Evolutionary conservation across 2,113 vertebrate genomes (phyloP), one percentile per base, ranked within the genome.

Genomic region (Lepus timidus): DNA sequence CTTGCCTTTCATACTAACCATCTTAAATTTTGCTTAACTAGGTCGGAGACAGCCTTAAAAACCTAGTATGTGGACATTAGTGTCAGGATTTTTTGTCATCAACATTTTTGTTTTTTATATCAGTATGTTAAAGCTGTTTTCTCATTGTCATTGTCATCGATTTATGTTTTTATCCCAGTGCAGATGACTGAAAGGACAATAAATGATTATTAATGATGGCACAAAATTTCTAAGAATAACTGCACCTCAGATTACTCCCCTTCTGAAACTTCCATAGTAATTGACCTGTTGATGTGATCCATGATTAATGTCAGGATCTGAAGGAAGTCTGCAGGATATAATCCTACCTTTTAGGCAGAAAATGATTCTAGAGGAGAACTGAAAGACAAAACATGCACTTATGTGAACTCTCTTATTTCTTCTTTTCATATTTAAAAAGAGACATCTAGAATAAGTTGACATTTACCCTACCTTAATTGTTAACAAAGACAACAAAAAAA

Each of bases 141-240:
- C 11, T 14, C 33, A 80, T 2, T 8, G 14, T 73, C 64, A 88
- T 20, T 1, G 17, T 84, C 39, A 90, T 89, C 81, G 85, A 23
- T 90, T 78, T 61, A 49, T 90, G 94, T 88, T 93, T 23, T 75
- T 85, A 91, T 55, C 16, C n/a, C 9, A 68, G 14, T 84, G 93
- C 23, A 70, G 49, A 85, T 85, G 84, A 73, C 65, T 55, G 33
- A 82, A 90, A 75, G 11, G 23, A 62, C 12, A 90, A 64, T 19
- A 91, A 93, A 79, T 93, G 52, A 78, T 95, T 89, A 85, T 85
- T 96, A 90, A 93, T 88, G 68, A 81, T 39, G 90, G 33, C 17
- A 76, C 39, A 90, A 73, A 33, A 70, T 61, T 31, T 62, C 85
- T 75, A 90, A 93, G 95, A 96, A 87, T 91, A 94, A 80, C 36